Percentiles rank a stretch among this genome's conserved stretches.
These are phyloP conservation scores for Gadopsis bispinosus DNA, from an alignment of 2,797 vertebrate genomes.

Conservation along the genomic window DNA sequence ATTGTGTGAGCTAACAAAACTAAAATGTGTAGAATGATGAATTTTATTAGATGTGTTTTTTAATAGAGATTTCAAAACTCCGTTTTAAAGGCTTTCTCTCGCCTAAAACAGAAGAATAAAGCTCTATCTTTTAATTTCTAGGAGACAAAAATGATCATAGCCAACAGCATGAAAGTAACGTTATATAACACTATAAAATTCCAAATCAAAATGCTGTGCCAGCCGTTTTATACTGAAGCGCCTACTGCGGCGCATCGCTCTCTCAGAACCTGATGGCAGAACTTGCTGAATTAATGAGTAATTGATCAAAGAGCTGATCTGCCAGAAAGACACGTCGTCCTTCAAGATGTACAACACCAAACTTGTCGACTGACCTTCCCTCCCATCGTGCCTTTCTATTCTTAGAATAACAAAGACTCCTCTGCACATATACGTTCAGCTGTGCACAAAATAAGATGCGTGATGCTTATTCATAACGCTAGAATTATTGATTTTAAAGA, in stretches of 20 bases:
- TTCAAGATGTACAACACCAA: slow-evolving; percentile 21
- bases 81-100: too few relatives aligned
- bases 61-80: too few relatives aligned
- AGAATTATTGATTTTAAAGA: background rate
- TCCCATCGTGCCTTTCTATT: slow-evolving; percentile 6
- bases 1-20: too few relatives aligned
- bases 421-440: background rate
- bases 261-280: slow-evolving; percentile 22
- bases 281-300: slow-evolving; percentile 52
- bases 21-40: too few relatives aligned
- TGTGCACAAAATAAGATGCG: background rate
- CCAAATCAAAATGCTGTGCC: slow-evolving; percentile 8
- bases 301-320: slow-evolving; percentile 59
- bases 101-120: background rate
- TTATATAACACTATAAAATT: background rate
- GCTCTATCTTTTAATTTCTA: background rate
- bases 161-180: background rate
- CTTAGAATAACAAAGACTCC: background rate
- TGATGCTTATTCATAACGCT: background rate
- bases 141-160: background rate
- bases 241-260: background rate
- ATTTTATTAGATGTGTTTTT: too few relatives aligned
- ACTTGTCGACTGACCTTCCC: background rate
- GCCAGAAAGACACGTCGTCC: slow-evolving; percentile 25
- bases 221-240: slow-evolving; percentile 27